Percentiles rank a stretch among this genome's conserved stretches.
Evolutionary conservation across 1,140 invertebrate species (phyloP).

Genomic region (Tetramorium simillimum): DNA sequence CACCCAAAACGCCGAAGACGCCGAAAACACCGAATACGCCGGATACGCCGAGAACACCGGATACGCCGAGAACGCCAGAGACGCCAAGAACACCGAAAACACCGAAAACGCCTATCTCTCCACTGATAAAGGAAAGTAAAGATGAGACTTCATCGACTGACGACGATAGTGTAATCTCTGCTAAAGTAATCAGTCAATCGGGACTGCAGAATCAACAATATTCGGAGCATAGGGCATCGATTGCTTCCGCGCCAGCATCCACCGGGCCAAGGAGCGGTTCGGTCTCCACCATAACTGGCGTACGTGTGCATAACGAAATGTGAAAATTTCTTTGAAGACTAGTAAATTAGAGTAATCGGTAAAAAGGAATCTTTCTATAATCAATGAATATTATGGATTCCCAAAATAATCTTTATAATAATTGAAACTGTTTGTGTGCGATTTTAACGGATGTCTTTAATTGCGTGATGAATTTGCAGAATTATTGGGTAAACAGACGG

Average conservation of each 20-base stretch:
- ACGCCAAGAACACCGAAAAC: constrained; percentile 19
- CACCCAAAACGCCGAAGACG: background rate
- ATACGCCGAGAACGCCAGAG: background rate
- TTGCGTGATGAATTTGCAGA: constrained; percentile 72
- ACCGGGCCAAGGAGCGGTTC: constrained; percentile 74
- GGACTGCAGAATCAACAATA: constrained; percentile 50
- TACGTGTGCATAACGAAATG: constrained; percentile 55
- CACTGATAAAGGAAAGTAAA: background rate
- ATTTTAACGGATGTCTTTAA: background rate
- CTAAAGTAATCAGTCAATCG: background rate
- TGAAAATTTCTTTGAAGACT: background rate
- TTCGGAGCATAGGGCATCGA: constrained; percentile 75
- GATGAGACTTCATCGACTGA: background rate
- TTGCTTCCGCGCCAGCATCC: constrained; percentile 73
- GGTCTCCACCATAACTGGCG: constrained; percentile 74
- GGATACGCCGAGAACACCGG: background rate
- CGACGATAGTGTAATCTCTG: background rate
- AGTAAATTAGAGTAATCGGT: background rate
- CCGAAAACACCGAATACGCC: background rate
- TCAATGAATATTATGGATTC: background rate
- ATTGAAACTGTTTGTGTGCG: background rate
- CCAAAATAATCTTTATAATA: background rate
- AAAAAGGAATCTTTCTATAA: background rate
- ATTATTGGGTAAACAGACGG: constrained; percentile 82
- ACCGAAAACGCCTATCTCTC: constrained; percentile 13